phyloP scores from a whole-genome alignment of 2,113 vertebrate species.

The Ranitomeya variabilis region DNA sequence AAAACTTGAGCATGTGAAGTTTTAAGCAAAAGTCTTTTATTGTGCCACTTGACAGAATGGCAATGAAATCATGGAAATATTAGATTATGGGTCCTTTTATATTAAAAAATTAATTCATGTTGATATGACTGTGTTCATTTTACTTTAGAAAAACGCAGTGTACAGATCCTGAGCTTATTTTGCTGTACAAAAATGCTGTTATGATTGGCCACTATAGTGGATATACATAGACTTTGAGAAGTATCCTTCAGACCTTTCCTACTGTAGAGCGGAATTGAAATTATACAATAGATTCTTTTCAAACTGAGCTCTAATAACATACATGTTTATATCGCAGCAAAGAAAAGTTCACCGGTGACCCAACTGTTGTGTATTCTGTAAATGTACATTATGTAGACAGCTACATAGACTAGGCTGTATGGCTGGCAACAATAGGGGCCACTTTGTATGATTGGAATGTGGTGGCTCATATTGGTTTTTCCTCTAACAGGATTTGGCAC shows the following conservation, averaged over 20 bases:
- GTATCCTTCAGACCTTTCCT: neutral
- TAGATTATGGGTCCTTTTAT: slow-evolving; percentile 14
- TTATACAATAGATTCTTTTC: neutral
- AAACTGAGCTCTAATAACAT: neutral
- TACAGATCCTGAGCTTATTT: neutral
- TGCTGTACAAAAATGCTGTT: neutral
- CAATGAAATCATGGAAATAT: neutral
- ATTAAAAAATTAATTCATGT: neutral
- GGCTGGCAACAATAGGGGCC: neutral
- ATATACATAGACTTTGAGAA: neutral
- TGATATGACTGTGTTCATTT: neutral
- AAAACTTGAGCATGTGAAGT: neutral
- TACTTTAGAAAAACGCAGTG: neutral
- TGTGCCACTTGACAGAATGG: neutral
- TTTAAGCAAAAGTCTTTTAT: neutral
- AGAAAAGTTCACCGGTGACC: neutral
- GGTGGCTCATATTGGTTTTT: neutral
- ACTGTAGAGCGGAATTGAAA: neutral
- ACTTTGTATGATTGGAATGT: neutral
- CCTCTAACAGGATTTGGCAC: neutral
- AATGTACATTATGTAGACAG: neutral
- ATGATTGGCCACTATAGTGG: neutral
- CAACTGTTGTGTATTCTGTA: neutral
- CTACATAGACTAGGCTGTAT: neutral
- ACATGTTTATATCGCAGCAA: neutral